These are phyloP conservation scores for Urocyon cinereoargenteus DNA, from an alignment of 2,797 vertebrate genomes.

Conservation along the genomic window DNA sequence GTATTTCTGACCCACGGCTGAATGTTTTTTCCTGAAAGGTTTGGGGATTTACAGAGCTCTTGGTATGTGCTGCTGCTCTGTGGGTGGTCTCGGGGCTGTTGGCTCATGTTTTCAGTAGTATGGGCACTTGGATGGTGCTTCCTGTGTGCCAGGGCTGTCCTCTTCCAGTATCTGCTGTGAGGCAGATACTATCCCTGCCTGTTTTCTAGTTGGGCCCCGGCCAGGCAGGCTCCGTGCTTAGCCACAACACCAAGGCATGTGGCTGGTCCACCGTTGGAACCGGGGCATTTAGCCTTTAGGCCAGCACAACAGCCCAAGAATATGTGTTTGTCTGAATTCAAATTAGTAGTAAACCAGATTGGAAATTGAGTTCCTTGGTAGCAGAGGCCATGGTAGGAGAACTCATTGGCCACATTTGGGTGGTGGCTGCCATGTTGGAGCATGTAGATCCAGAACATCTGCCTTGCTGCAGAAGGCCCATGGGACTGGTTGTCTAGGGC, in stretches of 20 bases:
- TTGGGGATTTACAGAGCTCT: neutral
- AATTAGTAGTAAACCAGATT: fast-evolving
- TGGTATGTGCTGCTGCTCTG: fast-evolving
- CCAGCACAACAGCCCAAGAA: fast-evolving
- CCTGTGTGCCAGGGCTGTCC: neutral
- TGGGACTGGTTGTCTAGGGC: neutral
- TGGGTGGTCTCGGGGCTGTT: fast-evolving
- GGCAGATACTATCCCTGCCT: fast-evolving
- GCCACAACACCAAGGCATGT: neutral
- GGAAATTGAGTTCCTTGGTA: neutral
- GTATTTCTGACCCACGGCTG: fast-evolving
- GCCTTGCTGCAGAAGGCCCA: fast-evolving
- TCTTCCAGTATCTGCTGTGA: no score
- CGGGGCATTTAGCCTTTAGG: fast-evolving
- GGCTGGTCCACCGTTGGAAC: fast-evolving
- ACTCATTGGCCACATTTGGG: fast-evolving
- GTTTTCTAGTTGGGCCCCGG: fast-evolving
- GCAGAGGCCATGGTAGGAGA: fast-evolving
- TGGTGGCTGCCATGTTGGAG: neutral
- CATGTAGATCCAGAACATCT: fast-evolving
- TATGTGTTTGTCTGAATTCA: neutral
- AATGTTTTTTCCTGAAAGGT: fast-evolving
- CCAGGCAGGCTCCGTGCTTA: neutral
- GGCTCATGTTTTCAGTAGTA: neutral
- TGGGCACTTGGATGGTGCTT: neutral